Conservation (phyloP, 1,140 invertebrate species). For the Caenorhabditis remanei region DNA sequence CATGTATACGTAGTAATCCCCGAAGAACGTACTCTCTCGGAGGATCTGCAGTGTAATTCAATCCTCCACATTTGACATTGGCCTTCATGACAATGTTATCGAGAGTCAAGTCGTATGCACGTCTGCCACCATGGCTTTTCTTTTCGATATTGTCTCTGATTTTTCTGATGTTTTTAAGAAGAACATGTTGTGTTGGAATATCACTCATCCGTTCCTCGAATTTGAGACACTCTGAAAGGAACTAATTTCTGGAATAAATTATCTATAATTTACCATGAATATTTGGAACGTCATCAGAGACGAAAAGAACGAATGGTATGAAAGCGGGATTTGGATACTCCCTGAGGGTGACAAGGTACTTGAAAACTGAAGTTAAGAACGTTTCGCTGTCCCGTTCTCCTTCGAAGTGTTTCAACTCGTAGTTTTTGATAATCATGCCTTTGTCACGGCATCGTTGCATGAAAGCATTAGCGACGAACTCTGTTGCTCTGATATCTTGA, state of each 20-base stretch:
- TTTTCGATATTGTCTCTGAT: constrained; percentile 36
- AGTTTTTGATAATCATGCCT: background rate
- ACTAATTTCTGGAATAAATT: background rate
- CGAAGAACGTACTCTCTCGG: background rate
- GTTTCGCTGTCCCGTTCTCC: constrained; percentile 15
- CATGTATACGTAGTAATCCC: background rate
- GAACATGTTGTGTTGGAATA: constrained; percentile 41
- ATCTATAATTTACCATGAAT: constrained; percentile 1
- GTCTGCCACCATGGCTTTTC: constrained; percentile 21
- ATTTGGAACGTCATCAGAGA: constrained; percentile 30
- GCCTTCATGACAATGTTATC: constrained; percentile 53
- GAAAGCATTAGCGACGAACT: constrained; percentile 7
- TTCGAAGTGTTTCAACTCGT: background rate
- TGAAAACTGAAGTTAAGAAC: constrained; percentile 40
- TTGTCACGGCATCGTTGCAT: constrained; percentile 3
- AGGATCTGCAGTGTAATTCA: constrained; percentile 45
- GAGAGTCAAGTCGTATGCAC: constrained; percentile 19
- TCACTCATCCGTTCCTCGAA: constrained; percentile 48
- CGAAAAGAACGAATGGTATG: constrained; percentile 28
- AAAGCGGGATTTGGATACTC: background rate
- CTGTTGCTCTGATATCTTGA: background rate
- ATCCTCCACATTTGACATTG: constrained; percentile 40
- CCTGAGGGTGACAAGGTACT: constrained; percentile 8
- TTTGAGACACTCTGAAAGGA: constrained; percentile 38
- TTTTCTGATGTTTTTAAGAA: constrained; percentile 11